Evolutionary conservation across 1,140 invertebrate genomes (phyloP).

Genomic region (Magallana ariakensis): DNA sequence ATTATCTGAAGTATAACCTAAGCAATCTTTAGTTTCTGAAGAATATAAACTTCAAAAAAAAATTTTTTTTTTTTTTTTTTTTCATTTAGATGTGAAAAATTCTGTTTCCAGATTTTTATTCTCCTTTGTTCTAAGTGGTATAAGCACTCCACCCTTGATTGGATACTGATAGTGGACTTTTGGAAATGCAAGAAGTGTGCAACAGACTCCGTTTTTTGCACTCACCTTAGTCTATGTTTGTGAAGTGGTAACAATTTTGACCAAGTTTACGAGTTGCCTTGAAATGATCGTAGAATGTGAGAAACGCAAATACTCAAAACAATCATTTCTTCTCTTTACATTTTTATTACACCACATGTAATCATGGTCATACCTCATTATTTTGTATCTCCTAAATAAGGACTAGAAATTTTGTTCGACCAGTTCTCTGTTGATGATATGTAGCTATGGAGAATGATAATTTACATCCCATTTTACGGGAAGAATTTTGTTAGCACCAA

Average conservation of each 20-base stretch:
- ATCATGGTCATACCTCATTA: neutral
- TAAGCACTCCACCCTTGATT: no score
- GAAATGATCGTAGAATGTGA: conserved; percentile 9
- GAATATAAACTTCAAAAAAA: no score
- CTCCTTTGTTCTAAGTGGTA: no score
- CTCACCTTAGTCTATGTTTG: neutral
- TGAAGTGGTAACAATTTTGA: conserved; percentile 2
- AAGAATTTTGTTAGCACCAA: conserved; percentile 24
- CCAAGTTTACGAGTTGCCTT: neutral
- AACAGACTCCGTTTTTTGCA: no score
- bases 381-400: neutral
- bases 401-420: neutral
- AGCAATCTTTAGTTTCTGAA: no score
- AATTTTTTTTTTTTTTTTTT: no score
- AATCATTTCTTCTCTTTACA: neutral
- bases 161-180: no score
- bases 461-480: neutral
- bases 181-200: no score
- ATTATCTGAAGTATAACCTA: no score
- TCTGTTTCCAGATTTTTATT: no score
- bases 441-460: neutral
- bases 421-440: neutral
- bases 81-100: no score
- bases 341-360: neutral
- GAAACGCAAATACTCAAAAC: neutral